Evolutionary conservation across 2,888 invertebrate genomes (phyloP).

Genomic region (Nephrocerus scutellatus): DNA sequence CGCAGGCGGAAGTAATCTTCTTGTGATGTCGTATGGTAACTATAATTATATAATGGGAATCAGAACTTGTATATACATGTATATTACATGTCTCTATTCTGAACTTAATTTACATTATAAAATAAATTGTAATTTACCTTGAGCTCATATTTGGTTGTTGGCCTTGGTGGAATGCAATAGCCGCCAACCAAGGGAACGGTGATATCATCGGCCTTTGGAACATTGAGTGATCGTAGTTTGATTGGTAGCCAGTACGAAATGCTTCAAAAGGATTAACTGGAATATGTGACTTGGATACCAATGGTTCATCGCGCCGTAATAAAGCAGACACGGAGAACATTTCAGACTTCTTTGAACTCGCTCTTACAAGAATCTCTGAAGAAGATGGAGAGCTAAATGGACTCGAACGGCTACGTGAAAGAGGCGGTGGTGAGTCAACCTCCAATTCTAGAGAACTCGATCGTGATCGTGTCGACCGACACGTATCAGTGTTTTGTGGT

Average conservation of each 20-base stretch:
- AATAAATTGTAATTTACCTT: slow-evolving; percentile 29
- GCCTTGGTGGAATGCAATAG: slow-evolving; percentile 47
- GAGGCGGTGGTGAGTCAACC: slow-evolving; percentile 66
- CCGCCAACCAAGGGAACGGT: slow-evolving; percentile 45
- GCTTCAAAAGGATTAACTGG: slow-evolving; percentile 48
- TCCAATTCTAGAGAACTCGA: slow-evolving; percentile 64
- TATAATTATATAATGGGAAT: slow-evolving; percentile 47
- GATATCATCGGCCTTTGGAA: slow-evolving; percentile 45
- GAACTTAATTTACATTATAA: background rate
- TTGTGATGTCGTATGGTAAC: slow-evolving; percentile 53
- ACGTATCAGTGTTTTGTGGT: slow-evolving; percentile 27
- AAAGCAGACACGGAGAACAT: slow-evolving; percentile 78
- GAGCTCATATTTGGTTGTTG: slow-evolving; percentile 41
- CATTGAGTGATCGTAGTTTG: slow-evolving; percentile 45
- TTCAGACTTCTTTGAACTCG: slow-evolving; percentile 62
- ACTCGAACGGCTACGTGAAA: slow-evolving; percentile 35
- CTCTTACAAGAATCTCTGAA: slow-evolving; percentile 43
- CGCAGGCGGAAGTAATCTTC: slow-evolving; percentile 57
- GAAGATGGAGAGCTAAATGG: slow-evolving; percentile 38
- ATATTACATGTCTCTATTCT: background rate
- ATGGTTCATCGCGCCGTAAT: slow-evolving; percentile 66
- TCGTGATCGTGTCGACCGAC: slow-evolving; percentile 36
- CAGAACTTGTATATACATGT: slow-evolving; percentile 11
- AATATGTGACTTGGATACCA: slow-evolving; percentile 35
- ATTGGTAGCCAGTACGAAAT: slow-evolving; percentile 49